phyloP scores from a whole-genome alignment of 2,797 vertebrate genomes.

The Acropternis orthonyx region DNA sequence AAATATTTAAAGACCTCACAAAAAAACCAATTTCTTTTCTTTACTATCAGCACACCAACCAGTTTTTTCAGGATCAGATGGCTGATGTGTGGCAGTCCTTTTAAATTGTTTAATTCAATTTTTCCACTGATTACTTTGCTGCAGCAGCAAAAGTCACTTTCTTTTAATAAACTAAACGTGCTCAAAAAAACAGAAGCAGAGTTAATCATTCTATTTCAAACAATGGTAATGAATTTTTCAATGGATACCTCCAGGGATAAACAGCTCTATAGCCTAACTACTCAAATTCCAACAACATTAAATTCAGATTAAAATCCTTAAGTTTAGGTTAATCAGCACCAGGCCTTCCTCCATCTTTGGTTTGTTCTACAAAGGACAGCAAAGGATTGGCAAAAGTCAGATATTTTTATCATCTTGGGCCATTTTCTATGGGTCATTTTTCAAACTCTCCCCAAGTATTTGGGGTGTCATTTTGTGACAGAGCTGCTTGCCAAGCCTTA shows the following conservation, averaged over 20 bases:
- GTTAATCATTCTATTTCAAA: constrained; percentile 17
- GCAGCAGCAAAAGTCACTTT: not conserved
- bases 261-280: constrained; percentile 5
- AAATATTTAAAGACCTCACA: too few species aligned
- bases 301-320: not conserved
- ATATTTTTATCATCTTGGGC: not conserved
- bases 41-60: not conserved
- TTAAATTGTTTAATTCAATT: not conserved
- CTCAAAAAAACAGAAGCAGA: not conserved
- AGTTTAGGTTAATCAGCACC: constrained; percentile 46
- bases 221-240: constrained; percentile 49
- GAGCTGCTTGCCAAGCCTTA: constrained; percentile 6
- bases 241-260: constrained; percentile 44
- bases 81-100: not conserved
- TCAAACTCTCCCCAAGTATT: not conserved
- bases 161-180: constrained; percentile 32
- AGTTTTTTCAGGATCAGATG: not conserved
- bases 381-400: not conserved
- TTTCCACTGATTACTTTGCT: not conserved
- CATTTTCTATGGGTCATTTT: not conserved
- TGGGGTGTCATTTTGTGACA: not conserved
- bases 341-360: not conserved
- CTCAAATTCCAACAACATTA: constrained; percentile 6
- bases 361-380: not conserved
- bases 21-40: too few species aligned